Conservation (phyloP, 2,113 vertebrate genomes). For the Dipodomys stephensi region DNA sequence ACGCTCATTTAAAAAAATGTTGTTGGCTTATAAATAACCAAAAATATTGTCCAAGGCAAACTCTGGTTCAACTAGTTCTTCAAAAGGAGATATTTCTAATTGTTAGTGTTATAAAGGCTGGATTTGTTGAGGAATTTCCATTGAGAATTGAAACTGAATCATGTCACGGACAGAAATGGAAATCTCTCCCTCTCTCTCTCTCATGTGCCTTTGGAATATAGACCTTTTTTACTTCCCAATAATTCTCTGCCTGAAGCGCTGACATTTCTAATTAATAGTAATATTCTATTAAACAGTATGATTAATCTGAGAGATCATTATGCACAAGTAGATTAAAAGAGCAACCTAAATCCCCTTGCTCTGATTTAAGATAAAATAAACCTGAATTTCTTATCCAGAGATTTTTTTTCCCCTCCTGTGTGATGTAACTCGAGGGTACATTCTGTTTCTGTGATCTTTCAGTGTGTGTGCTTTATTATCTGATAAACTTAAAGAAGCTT, state of each 20-base stretch:
- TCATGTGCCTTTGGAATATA: slow-evolving; percentile 51
- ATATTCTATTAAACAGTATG: slow-evolving; percentile 72
- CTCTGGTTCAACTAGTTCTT: slow-evolving; percentile 49
- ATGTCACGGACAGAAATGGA: slow-evolving; percentile 49
- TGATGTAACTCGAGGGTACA: slow-evolving; percentile 51
- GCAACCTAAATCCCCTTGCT: slow-evolving; percentile 73
- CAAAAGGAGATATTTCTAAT: slow-evolving; percentile 48
- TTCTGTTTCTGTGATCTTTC: slow-evolving; percentile 50
- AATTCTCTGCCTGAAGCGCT: slow-evolving; percentile 76
- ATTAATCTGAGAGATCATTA: slow-evolving; percentile 76
- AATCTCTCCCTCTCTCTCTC: slow-evolving; percentile 2
- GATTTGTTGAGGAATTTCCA: slow-evolving; percentile 62
- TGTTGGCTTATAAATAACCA: slow-evolving; percentile 55
- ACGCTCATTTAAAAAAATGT: background rate
- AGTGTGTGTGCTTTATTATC: slow-evolving; percentile 64
- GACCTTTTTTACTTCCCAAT: slow-evolving; percentile 68
- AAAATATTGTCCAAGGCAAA: slow-evolving; percentile 39
- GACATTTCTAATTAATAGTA: slow-evolving; percentile 81
- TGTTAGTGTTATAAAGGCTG: slow-evolving; percentile 48
- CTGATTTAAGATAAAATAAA: slow-evolving; percentile 78
- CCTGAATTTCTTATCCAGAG: slow-evolving; percentile 60
- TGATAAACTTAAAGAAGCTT: slow-evolving; percentile 73
- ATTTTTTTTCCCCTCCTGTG: slow-evolving; percentile 40
- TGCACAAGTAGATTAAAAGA: slow-evolving; percentile 81
- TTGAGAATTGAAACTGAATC: slow-evolving; percentile 55